phyloP scores from a whole-genome alignment of 2,888 invertebrate genomes.

The Protophormia terraenovae region DNA sequence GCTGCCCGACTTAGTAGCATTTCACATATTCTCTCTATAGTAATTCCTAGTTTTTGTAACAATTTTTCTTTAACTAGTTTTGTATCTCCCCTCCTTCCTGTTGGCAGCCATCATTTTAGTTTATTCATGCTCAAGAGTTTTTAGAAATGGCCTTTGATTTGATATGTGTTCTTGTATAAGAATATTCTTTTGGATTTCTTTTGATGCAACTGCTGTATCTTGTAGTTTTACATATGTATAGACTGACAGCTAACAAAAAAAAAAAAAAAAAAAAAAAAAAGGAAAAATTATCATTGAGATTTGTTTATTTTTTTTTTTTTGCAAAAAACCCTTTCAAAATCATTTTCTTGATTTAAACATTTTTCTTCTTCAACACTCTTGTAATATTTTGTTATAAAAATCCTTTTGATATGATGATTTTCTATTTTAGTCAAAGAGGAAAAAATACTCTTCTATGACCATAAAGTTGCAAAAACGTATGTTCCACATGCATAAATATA shows the following conservation, averaged over 20 bases:
- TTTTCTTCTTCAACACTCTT: not conserved
- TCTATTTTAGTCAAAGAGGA: not conserved
- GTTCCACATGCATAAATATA: constrained; percentile 48
- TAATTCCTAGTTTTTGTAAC: constrained; percentile 2
- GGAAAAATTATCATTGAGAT: not conserved
- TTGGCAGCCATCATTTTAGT: not conserved
- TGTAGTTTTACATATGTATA: constrained; percentile 5
- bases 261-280: too few species aligned
- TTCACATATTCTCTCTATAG: not conserved
- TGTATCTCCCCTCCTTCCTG: not conserved
- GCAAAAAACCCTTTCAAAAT: constrained; percentile 2
- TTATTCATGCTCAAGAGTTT: constrained; percentile 6
- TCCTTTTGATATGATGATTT: constrained; percentile 54
- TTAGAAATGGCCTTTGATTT: constrained; percentile 33
- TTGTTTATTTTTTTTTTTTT: too few species aligned
- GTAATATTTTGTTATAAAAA: constrained; percentile 23
- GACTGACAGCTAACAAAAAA: constrained; percentile 37
- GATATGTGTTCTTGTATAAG: constrained; percentile 43
- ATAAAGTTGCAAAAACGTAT: not conserved
- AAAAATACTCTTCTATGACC: constrained; percentile 5
- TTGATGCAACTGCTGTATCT: constrained; percentile 36
- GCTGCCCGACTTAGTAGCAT: not conserved
- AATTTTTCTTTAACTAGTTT: not conserved
- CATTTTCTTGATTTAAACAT: not conserved
- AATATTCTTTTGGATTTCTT: constrained; percentile 46